Conservation (phyloP, 2,888 invertebrate species). For the Exocentrus adspersus region DNA sequence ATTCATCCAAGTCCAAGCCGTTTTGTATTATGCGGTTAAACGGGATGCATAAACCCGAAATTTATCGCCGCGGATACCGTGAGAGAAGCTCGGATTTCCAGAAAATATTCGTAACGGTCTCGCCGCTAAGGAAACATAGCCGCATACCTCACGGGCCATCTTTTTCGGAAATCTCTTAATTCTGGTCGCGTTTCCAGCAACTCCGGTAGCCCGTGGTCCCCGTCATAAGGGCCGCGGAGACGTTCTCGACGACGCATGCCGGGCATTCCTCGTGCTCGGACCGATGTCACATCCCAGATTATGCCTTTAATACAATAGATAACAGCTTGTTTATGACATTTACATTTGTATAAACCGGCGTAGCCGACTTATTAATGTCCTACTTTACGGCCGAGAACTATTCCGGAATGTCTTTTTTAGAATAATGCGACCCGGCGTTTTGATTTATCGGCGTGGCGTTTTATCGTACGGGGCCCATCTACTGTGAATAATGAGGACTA, state of each 20-base stretch:
- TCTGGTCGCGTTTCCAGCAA: constrained; percentile 37
- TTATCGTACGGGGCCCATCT: constrained; percentile 31
- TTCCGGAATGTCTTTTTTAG: constrained; percentile 28
- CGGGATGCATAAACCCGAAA: too few relatives aligned
- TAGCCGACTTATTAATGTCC: constrained; percentile 52
- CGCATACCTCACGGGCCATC: constrained; percentile 21
- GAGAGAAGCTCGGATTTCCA: constrained; percentile 25
- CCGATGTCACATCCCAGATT: constrained; percentile 60
- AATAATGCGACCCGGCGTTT: constrained; percentile 30
- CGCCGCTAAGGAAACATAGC: constrained; percentile 19
- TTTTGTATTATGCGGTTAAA: too few relatives aligned
- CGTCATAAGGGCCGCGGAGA: constrained; percentile 30
- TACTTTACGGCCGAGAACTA: constrained; percentile 31
- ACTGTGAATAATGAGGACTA: constrained; percentile 36
- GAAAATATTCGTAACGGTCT: constrained; percentile 17
- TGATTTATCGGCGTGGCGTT: constrained; percentile 30
- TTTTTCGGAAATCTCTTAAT: constrained; percentile 34
- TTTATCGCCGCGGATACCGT: too few relatives aligned
- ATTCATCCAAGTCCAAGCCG: too few relatives aligned
- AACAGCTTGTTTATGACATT: constrained; percentile 61
- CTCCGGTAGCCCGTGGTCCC: constrained; percentile 39
- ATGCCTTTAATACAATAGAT: constrained; percentile 58
- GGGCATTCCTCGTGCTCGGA: constrained; percentile 55
- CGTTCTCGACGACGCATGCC: constrained; percentile 53
- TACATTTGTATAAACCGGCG: constrained; percentile 53